phyloP scores from a whole-genome alignment of 2,113 vertebrate genomes.

The Tragelaphus strepsiceros region DNA sequence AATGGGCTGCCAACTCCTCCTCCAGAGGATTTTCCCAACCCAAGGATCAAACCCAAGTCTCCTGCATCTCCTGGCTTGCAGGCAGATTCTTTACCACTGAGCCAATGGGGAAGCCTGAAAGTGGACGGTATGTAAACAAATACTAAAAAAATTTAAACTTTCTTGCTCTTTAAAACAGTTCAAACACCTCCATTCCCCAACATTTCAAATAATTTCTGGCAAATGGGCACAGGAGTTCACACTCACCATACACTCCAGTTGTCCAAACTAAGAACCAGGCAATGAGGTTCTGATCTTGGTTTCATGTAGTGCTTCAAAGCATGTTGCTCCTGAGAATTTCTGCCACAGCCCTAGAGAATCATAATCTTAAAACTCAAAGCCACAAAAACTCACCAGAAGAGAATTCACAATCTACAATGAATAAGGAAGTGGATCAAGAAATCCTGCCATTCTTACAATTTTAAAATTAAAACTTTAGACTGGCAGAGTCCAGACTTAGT shows the following conservation, averaged over 20 bases:
- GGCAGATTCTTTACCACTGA: neutral
- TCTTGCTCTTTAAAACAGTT: neutral
- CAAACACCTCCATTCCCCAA: neutral
- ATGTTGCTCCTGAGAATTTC: conserved; percentile 88
- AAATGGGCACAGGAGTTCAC: neutral
- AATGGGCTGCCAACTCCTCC: neutral
- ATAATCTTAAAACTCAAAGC: conserved; percentile 12
- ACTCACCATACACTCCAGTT: conserved; percentile 95
- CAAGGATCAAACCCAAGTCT: neutral
- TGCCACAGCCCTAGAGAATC: conserved; percentile 88
- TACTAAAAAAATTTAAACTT: neutral
- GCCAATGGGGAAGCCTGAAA: neutral
- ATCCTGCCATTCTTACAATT: neutral
- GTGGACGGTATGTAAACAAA: neutral
- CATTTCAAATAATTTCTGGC: neutral
- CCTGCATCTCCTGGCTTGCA: neutral
- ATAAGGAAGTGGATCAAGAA: neutral
- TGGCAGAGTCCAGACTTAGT: neutral
- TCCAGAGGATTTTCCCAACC: neutral
- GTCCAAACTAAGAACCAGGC: conserved; percentile 91
- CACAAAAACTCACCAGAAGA: neutral
- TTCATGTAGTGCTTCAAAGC: conserved; percentile 91
- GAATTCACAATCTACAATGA: neutral
- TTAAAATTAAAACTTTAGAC: neutral
- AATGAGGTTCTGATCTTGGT: conserved; percentile 91